These are phyloP conservation scores for Bombus ignitus DNA, from an alignment of 1,140 invertebrate species.

Conservation along the genomic window DNA sequence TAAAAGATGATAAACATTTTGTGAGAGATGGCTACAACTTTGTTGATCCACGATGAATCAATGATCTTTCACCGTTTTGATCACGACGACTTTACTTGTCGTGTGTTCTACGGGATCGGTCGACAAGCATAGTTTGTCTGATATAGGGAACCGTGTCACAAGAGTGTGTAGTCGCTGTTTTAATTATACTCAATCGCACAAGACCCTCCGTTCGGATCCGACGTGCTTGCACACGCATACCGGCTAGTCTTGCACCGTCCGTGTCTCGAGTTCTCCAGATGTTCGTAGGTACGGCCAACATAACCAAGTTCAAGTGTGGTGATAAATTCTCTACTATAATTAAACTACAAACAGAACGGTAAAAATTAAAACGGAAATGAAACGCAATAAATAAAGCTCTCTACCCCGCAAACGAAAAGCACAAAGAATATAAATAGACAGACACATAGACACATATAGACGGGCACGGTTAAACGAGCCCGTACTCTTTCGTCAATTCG, in stretches of 20 bases:
- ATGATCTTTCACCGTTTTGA: background rate
- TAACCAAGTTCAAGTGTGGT: constrained; percentile 79
- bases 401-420: constrained; percentile 85
- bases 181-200: constrained; percentile 79
- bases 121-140: background rate
- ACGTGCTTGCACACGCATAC: constrained; percentile 72
- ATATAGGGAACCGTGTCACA: constrained; percentile 13
- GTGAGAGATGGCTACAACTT: background rate
- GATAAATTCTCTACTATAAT: constrained; percentile 79
- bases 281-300: constrained; percentile 74
- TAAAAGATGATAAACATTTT: background rate
- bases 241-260: constrained; percentile 59
- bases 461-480: constrained; percentile 6
- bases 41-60: background rate
- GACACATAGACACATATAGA: constrained; percentile 67
- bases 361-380: constrained; percentile 77
- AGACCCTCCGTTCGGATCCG: constrained; percentile 74
- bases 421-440: constrained; percentile 76
- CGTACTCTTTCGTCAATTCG: background rate
- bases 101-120: background rate
- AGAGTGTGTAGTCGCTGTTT: constrained; percentile 55
- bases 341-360: constrained; percentile 79
- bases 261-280: constrained; percentile 82
- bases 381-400: constrained; percentile 85
- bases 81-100: too few species aligned